Evolutionary conservation across 2,888 invertebrate species (phyloP).

Genomic region (Habroteleia sp.): DNA sequence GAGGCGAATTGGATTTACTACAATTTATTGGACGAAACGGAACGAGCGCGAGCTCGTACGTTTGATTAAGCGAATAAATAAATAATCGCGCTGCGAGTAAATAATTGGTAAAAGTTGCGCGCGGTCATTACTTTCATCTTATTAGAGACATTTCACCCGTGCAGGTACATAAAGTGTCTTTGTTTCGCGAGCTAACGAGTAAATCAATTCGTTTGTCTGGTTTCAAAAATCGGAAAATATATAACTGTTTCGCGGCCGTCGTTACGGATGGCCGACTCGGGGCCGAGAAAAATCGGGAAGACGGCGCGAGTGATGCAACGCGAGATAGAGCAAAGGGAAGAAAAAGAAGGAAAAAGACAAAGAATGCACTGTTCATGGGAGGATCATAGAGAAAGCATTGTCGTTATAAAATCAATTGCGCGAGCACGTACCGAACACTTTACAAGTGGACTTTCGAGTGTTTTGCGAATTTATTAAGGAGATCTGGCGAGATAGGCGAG

Average conservation of each 20-base stretch:
- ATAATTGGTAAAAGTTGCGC: slow-evolving; percentile 52
- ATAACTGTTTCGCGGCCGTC: slow-evolving; percentile 42
- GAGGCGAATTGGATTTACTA: slow-evolving; percentile 17
- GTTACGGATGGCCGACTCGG: slow-evolving; percentile 29
- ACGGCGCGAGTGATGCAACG: slow-evolving; percentile 8
- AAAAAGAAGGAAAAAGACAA: slow-evolving; percentile 21
- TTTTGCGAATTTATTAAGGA: slow-evolving; percentile 42
- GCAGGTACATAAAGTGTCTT: slow-evolving; percentile 46
- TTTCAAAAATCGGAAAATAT: slow-evolving; percentile 45
- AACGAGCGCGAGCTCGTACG: slow-evolving; percentile 2
- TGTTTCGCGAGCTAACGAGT: slow-evolving; percentile 48
- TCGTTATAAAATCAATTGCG: slow-evolving; percentile 43
- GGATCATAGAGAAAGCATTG: slow-evolving; percentile 56
- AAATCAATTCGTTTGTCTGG: slow-evolving; percentile 29
- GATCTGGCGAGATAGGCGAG: slow-evolving; percentile 21
- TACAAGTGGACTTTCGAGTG: slow-evolving; percentile 50
- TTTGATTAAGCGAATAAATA: slow-evolving; percentile 42
- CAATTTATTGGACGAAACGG: slow-evolving; percentile 23
- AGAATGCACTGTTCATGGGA: slow-evolving; percentile 28
- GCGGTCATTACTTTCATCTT: slow-evolving; percentile 39
- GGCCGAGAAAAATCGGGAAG: slow-evolving; percentile 2
- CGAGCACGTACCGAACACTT: slow-evolving; percentile 30
- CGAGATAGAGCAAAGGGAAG: not conserved
- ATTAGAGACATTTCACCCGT: slow-evolving; percentile 33
- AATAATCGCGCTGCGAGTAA: slow-evolving; percentile 33